These are phyloP conservation scores for Monochamus alternatus DNA, from an alignment of 2,888 invertebrate species.

Conservation along the genomic window DNA sequence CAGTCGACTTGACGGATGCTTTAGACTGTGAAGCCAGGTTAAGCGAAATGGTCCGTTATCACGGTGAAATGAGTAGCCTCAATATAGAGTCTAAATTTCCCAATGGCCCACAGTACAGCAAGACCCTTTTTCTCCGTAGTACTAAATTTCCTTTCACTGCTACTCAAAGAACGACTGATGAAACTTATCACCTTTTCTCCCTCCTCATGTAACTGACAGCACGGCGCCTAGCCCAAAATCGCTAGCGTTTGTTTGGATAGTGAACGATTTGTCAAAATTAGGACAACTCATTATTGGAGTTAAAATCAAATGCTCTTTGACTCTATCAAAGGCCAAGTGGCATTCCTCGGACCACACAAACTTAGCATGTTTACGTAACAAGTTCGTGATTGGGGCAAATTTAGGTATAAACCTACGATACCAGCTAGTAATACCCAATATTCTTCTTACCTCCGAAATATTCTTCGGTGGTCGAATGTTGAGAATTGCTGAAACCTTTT, in stretches of 20 bases:
- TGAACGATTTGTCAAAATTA: neutral
- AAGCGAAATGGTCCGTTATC: neutral
- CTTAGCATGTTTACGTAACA: neutral
- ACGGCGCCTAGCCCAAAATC: constrained; percentile 7
- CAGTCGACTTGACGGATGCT: neutral
- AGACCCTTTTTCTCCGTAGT: neutral
- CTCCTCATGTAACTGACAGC: neutral
- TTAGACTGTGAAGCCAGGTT: neutral
- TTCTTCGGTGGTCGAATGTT: constrained; percentile 42
- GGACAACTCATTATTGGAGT: neutral
- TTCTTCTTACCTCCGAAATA: neutral
- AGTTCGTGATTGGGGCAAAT: neutral
- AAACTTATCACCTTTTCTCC: neutral
- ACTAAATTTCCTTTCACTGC: neutral
- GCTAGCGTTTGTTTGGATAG: neutral
- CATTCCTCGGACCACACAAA: neutral
- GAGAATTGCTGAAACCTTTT: constrained; percentile 50
- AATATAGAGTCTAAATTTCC: neutral
- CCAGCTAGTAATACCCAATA: neutral
- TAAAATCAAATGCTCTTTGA: neutral
- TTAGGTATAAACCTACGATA: constrained; percentile 2
- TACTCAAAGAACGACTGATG: neutral
- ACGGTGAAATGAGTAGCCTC: neutral
- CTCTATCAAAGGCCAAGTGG: neutral
- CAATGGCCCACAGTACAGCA: neutral